Conservation (phyloP, 2,113 vertebrate genomes). For the Athene noctua region DNA sequence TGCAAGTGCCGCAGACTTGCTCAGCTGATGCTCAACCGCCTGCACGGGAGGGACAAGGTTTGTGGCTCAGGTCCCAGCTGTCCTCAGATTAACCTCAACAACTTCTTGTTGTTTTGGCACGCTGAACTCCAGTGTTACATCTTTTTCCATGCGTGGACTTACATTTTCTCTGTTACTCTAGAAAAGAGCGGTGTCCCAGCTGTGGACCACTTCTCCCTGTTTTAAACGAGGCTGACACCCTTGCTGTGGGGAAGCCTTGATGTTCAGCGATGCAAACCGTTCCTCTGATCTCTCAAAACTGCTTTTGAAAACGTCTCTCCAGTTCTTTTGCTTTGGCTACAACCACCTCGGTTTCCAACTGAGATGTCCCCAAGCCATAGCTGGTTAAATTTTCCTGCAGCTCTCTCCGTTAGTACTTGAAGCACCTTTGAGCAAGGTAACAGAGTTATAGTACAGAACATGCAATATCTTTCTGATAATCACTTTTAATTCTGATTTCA, state of each 20-base stretch:
- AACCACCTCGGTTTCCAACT: rapidly evolving
- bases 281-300: rapidly evolving
- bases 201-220: neutral
- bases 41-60: neutral
- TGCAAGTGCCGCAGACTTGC: neutral
- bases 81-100: neutral
- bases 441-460: neutral
- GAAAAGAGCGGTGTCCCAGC: neutral
- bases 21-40: neutral
- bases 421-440: neutral
- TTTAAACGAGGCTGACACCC: neutral
- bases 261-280: neutral
- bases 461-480: neutral
- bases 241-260: neutral
- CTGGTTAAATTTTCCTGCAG: neutral
- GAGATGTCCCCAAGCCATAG: neutral
- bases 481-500: neutral
- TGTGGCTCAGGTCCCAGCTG: neutral
- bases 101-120: neutral
- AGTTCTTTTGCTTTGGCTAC: neutral
- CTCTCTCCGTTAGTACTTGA: neutral
- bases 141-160: neutral
- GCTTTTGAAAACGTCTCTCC: neutral
- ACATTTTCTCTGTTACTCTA: neutral
- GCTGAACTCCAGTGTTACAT: neutral